A percentile compares a stretch with the other conserved stretches of the same genome.
Evolutionary conservation across 2,113 vertebrate genomes (phyloP).

Genomic region (Motacilla tschutschensis): DNA sequence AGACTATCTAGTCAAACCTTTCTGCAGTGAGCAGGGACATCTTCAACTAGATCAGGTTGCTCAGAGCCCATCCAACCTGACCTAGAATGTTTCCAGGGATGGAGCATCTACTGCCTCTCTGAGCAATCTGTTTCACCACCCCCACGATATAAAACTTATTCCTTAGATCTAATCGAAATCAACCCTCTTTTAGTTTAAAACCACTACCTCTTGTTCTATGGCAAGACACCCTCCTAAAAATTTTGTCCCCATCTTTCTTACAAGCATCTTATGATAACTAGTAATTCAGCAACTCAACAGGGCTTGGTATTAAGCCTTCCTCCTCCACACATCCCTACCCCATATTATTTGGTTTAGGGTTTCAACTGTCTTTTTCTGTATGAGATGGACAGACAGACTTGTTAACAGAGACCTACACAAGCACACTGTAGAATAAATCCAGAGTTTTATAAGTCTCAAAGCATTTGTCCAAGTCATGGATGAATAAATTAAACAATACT

Average conservation of each 20-base stretch:
- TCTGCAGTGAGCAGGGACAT: background rate
- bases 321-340: fast-evolving
- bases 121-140: background rate
- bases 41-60: background rate
- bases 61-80: background rate
- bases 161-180: background rate
- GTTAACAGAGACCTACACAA: background rate
- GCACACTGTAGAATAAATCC: background rate
- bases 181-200: background rate
- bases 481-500: background rate
- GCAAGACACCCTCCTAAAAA: background rate
- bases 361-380: background rate
- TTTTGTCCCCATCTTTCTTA: background rate
- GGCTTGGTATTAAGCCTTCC: background rate
- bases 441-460: background rate
- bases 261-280: background rate
- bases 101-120: background rate
- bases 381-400: background rate
- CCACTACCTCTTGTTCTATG: background rate
- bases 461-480: background rate
- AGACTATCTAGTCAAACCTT: background rate
- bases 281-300: background rate
- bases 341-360: background rate
- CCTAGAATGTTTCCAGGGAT: background rate
- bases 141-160: background rate